These are phyloP conservation scores for Araneus ventricosus DNA, from an alignment of 1,140 invertebrate genomes.

Conservation along the genomic window DNA sequence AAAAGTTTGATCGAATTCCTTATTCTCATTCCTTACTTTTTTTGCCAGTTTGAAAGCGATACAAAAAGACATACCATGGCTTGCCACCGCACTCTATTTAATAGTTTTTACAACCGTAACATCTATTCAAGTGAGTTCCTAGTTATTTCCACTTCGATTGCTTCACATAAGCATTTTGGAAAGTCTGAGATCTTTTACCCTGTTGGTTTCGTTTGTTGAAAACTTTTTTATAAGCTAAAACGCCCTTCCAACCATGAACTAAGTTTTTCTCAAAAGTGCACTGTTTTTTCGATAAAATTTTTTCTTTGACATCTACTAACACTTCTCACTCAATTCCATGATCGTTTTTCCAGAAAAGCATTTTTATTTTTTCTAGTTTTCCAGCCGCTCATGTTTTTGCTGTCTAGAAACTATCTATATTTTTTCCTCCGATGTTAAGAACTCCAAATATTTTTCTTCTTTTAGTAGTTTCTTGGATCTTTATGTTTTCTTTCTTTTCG, in stretches of 20 bases:
- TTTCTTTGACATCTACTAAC: background rate
- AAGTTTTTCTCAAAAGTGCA: background rate
- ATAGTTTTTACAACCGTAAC: background rate
- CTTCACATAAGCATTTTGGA: background rate
- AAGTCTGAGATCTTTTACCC: constrained; percentile 13
- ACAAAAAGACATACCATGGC: background rate
- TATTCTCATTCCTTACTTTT: background rate
- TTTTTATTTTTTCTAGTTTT: background rate
- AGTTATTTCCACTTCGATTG: constrained; percentile 16
- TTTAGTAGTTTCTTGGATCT: background rate
- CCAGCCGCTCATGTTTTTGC: background rate
- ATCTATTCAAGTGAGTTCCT: background rate
- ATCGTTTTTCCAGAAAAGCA: background rate
- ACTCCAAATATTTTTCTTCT: background rate
- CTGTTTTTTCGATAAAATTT: background rate
- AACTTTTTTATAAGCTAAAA: background rate
- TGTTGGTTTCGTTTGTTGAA: background rate
- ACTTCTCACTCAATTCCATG: constrained; percentile 18
- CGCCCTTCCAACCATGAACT: constrained; percentile 17
- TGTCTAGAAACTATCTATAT: background rate
- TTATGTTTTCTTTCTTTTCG: background rate
- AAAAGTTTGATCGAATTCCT: background rate
- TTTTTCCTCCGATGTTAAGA: background rate
- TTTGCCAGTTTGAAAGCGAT: background rate
- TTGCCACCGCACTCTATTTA: background rate